Conservation (phyloP, 53 echinoderm and acorn worm genomes). For the Echinometra lucunter region DNA sequence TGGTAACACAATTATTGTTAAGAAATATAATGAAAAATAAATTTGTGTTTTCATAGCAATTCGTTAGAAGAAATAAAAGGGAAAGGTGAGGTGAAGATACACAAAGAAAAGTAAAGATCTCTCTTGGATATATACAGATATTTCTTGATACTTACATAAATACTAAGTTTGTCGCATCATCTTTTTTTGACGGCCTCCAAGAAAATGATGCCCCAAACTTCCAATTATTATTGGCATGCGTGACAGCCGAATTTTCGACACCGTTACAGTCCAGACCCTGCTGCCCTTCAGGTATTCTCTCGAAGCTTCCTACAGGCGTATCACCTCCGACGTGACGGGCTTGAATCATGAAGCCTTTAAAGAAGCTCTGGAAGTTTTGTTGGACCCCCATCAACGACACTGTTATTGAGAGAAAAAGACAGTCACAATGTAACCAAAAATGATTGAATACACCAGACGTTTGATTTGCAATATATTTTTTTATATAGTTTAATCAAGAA, state of each 20-base stretch:
- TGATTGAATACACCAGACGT: neutral
- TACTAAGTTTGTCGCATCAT: neutral
- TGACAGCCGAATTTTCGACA: conserved; percentile 22
- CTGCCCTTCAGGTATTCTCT: conserved; percentile 7
- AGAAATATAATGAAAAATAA: neutral
- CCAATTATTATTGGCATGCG: neutral
- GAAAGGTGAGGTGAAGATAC: neutral
- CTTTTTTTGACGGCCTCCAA: conserved; percentile 34
- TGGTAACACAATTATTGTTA: neutral
- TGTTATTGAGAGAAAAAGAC: neutral
- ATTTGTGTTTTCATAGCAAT: no score
- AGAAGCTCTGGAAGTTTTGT: neutral
- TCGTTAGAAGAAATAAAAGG: no score
- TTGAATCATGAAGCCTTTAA: conserved; percentile 49
- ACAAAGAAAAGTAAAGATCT: neutral
- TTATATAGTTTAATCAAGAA: neutral
- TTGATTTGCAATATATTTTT: neutral
- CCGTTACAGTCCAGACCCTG: conserved; percentile 35
- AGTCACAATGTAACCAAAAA: neutral
- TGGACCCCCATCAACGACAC: neutral
- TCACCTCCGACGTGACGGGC: conserved; percentile 54
- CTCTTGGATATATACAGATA: neutral
- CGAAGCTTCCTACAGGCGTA: conserved; percentile 11
- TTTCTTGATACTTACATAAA: conserved; percentile 47
- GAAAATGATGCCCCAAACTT: conserved; percentile 12